Percentiles rank a stretch among this genome's conserved stretches.
These are phyloP conservation scores for Todiramphus saurophagus DNA, from an alignment of 2,113 vertebrate genomes.

Conservation along the genomic window DNA sequence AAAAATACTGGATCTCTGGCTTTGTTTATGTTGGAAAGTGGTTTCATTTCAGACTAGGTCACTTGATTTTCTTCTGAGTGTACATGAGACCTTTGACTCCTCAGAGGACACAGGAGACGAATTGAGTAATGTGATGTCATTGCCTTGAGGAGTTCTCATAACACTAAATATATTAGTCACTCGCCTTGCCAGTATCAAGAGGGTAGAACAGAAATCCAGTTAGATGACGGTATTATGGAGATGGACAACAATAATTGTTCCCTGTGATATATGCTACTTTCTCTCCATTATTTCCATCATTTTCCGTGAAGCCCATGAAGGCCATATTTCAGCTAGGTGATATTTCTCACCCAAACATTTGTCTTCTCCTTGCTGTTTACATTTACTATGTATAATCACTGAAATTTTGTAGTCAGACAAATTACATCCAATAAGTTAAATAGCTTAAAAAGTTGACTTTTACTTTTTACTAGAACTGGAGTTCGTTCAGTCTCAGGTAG, in stretches of 20 bases:
- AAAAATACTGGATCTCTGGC: constrained; percentile 55
- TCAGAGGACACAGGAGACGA: constrained; percentile 66
- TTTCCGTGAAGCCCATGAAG: not conserved
- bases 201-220: constrained; percentile 35
- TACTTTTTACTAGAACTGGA: not conserved
- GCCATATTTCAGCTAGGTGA: not conserved
- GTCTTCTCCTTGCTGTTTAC: not conserved
- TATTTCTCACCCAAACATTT: not conserved
- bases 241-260: constrained; percentile 42
- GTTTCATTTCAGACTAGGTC: constrained; percentile 61
- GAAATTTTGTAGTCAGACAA: not conserved
- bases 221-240: not conserved
- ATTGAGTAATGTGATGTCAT: constrained; percentile 74
- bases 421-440: not conserved
- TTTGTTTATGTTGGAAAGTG: constrained; percentile 72
- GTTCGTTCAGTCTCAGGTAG: not conserved
- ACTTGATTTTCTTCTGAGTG: constrained; percentile 71
- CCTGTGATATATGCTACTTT: not conserved
- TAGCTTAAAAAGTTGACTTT: not conserved
- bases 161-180: constrained; percentile 70
- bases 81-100: constrained; percentile 69
- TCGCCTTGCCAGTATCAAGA: constrained; percentile 32
- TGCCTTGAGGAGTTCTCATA: constrained; percentile 69
- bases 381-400: not conserved
- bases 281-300: not conserved